These are phyloP conservation scores for Euleptes europaea DNA, from an alignment of 2,113 vertebrate species.

Conservation along the genomic window DNA sequence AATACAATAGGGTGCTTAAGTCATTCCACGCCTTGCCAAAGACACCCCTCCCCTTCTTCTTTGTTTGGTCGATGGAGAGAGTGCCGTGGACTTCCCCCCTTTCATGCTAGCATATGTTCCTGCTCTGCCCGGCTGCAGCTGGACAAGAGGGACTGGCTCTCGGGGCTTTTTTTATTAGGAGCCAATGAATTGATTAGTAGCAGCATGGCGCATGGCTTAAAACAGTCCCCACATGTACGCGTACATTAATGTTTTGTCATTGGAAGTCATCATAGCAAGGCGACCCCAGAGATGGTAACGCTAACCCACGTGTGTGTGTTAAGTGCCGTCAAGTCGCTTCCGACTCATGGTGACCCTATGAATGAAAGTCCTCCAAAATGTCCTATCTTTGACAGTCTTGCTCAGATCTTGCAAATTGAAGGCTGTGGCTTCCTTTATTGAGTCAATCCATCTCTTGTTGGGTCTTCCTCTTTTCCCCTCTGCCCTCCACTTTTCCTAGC, in stretches of 20 bases:
- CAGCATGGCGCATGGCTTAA: conserved; percentile 63
- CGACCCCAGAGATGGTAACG: conserved; percentile 44
- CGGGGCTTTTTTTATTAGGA: conserved; percentile 49
- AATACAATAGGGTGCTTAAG: conserved; percentile 96
- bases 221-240: conserved; percentile 41
- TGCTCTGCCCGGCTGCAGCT: conserved; percentile 86
- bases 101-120: conserved; percentile 89
- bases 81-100: conserved; percentile 52
- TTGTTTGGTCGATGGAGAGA: conserved; percentile 84
- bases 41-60: conserved; percentile 73
- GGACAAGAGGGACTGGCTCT: conserved; percentile 65
- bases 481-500: too few species aligned
- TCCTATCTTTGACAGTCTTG: too few species aligned
- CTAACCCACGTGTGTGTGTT: too few species aligned
- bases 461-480: too few species aligned
- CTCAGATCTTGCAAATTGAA: too few species aligned
- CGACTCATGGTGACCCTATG: too few species aligned
- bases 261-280: conserved; percentile 63
- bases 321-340: too few species aligned
- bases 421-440: too few species aligned
- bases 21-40: conserved; percentile 85
- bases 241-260: conserved; percentile 71
- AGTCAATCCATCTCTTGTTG: too few species aligned
- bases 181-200: conserved; percentile 66
- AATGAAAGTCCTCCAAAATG: too few species aligned